Evolutionary conservation across 2,888 invertebrate genomes (phyloP).

Genomic region (Epinotia nisella): DNA sequence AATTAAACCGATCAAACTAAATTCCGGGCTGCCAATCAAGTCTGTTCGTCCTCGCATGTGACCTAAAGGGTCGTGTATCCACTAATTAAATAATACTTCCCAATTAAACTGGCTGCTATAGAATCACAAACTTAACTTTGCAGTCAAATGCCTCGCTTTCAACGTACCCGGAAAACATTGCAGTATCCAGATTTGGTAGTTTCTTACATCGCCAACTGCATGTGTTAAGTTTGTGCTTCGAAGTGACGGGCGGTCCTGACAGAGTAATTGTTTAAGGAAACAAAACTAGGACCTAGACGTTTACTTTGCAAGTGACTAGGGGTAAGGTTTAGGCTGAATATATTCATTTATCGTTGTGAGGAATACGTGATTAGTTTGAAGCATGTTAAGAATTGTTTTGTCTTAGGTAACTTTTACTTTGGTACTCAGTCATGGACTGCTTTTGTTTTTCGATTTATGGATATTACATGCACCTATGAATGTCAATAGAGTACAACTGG

Average conservation of each 20-base stretch:
- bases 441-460: no score
- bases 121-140: conserved; percentile 11
- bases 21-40: conserved; percentile 16
- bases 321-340: conserved; percentile 10
- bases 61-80: neutral
- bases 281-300: conserved; percentile 29
- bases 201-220: conserved; percentile 18
- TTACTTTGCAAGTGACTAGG: conserved; percentile 20
- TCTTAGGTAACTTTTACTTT: neutral
- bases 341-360: conserved; percentile 9
- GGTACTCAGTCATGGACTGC: no score
- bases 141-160: neutral
- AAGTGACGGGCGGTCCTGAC: conserved; percentile 24
- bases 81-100: conserved; percentile 19
- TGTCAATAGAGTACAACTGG: no score
- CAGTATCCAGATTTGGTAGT: neutral
- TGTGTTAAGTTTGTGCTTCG: conserved; percentile 13
- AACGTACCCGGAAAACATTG: neutral
- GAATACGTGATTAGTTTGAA: conserved; percentile 19
- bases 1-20: conserved; percentile 15
- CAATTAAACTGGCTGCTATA: conserved; percentile 13
- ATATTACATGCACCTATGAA: no score
- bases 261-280: conserved; percentile 39
- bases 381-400: neutral
- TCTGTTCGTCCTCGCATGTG: conserved; percentile 8